These are phyloP conservation scores for Cygnus buccinator DNA, from an alignment of 2,113 vertebrate species.

Conservation along the genomic window DNA sequence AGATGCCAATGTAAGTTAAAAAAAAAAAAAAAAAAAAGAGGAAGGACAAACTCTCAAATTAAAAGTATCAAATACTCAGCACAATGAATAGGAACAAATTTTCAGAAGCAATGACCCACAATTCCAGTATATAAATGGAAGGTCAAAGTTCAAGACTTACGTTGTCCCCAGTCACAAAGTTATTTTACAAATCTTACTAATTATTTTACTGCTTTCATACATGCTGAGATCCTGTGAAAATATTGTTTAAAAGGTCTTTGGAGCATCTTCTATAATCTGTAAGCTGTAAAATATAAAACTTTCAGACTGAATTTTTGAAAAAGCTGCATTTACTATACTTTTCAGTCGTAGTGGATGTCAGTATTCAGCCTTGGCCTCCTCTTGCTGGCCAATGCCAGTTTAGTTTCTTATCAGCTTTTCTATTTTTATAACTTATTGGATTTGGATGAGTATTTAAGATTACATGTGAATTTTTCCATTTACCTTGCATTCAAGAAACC, in stretches of 20 bases:
- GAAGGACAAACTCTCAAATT: neutral
- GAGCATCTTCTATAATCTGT: neutral
- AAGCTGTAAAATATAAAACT: neutral
- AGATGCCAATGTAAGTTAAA: neutral
- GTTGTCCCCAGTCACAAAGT: fast-evolving
- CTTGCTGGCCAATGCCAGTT: constrained; percentile 23
- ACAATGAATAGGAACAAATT: neutral
- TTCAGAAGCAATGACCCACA: neutral
- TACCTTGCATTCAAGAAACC: neutral
- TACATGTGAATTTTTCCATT: constrained; percentile 42
- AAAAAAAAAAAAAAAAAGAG: neutral
- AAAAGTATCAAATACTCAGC: neutral
- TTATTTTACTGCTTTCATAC: neutral
- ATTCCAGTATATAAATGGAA: neutral
- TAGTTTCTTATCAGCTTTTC: constrained; percentile 41
- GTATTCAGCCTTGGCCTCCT: constrained; percentile 6
- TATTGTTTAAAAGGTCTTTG: neutral
- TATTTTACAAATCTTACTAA: neutral
- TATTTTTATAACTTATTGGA: constrained; percentile 46
- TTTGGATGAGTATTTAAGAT: constrained; percentile 56
- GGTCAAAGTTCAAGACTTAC: neutral
- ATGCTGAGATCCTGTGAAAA: neutral
- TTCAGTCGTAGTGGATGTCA: neutral
- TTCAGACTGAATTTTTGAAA: neutral
- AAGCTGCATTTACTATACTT: neutral